Evolutionary conservation across 2,113 vertebrate genomes (phyloP), one percentile per base, ranked within the genome.

Genomic region (Gavia stellata): DNA sequence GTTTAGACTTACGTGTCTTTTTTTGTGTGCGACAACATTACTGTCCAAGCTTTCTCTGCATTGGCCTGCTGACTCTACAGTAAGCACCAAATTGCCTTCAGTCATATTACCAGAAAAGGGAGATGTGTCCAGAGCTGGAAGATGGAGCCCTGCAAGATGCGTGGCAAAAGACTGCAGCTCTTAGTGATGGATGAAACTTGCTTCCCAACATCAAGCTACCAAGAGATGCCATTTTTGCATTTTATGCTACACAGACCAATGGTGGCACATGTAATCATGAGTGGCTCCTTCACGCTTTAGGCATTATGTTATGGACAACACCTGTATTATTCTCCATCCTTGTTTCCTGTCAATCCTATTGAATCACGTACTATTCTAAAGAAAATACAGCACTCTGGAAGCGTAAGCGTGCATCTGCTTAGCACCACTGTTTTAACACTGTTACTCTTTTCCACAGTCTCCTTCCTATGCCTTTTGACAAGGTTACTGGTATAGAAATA

Each of bases 231-330:
- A 8, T 3, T 52, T 17, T 12, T 66, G 58, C 13, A 14, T 58
- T 90, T 88, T 50, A 49, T 23, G 28, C 24, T 45, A 44, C 24
- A 52, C 36, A 93, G 31, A 70, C 7, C n/a, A 45, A 2, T 1
- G 4, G 38, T 40, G 47, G 28, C 17, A 81, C 17, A 66, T 1
- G 3, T 21, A 29, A 77, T 33, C 34, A 44, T 1, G 0, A 53
- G 12, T 0, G 0, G 25, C 15, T 36, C 34, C n/a, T 80, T 42
- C 56, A 38, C 23, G 21, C 25, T 42, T 75, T 0, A 63, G 47
- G 47, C 9, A 47, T 7, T 67, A 20, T 4, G 12, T 42, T 71
- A 82, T 3, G 12, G 44, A n/a, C 28, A 70, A 17, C 25, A 49
- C 6, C 7, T 44, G 25, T 14, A 16, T 8, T 50, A 29, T 40